Base-by-base conservation (phyloP, 1,140 invertebrate species). In the Hylaeus volcanicus region DNA sequence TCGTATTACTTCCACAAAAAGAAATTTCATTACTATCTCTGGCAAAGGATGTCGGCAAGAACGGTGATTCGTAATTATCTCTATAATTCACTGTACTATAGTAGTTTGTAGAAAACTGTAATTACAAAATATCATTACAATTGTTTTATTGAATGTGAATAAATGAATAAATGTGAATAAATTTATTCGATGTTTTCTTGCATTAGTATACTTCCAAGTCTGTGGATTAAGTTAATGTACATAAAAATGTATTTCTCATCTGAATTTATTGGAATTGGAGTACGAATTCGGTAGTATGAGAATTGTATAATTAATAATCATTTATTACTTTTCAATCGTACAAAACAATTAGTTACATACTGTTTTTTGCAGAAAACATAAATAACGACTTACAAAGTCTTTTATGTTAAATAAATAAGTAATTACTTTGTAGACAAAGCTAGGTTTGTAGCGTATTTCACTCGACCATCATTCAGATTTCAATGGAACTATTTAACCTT, bases 121-220 rank as follows among this genome's bases (percentile, higher is more conserved):
- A 66, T 81, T 78, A 77, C 60, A 51, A 61, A 61, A 55, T 75
- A 81, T 15, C 51, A 78, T 80, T 74, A 63, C 39, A 15, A 87
- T 87, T 88, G 64, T 79, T 88, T 83, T 81, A 85, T 64, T 63
- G 14, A 76, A 80, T 86, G 51, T 53, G 58, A 87, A 87, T 84
- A 87, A 89, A 88, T 83, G 14, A 73, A 48, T 88, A 79, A 26
- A 26, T 26, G 26, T 26, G 26, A 26, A 26, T 26, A 26, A 26
- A 26, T 86, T 86, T 86, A 86, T 87, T 85, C 78, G 45, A 80
- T 73, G 74, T 69, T 79, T 68, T 74, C 15, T 65, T 58, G 15
- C 3, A 39, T 78, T 53, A 41, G 1, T 4, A 55, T 55, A 70
- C 51, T 45, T 66, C 58, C 51, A 41, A 41, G 37, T 48, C 43